Evolutionary conservation across 2,888 invertebrate species (phyloP).

Genomic region (Bombylius major): DNA sequence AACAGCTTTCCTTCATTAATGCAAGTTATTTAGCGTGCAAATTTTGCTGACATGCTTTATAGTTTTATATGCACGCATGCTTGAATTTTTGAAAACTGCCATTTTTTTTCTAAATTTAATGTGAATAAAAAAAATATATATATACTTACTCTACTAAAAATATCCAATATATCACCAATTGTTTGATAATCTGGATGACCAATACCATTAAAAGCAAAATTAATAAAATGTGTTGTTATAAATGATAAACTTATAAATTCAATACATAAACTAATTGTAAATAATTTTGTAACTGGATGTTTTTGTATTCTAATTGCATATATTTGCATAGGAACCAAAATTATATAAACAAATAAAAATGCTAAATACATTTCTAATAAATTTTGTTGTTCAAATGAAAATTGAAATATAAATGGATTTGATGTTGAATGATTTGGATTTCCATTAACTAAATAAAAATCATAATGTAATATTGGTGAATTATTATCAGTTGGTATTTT

Average conservation of each 20-base stretch:
- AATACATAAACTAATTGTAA: conserved; percentile 73
- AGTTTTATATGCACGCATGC: no score
- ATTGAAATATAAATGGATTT: conserved; percentile 85
- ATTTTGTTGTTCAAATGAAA: conserved; percentile 91
- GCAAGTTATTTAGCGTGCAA: no score
- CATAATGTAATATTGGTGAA: conserved; percentile 42
- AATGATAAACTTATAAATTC: conserved; percentile 78
- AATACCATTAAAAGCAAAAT: conserved; percentile 82
- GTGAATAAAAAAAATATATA: background rate
- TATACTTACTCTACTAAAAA: conserved; percentile 69
- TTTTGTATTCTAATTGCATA: conserved; percentile 81
- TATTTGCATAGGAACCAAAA: conserved; percentile 77
- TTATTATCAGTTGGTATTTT: conserved; percentile 6
- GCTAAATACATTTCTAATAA: conserved; percentile 80
- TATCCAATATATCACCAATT: conserved; percentile 85
- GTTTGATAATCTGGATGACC: conserved; percentile 72
- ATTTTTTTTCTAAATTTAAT: conserved; percentile 1
- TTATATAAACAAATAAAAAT: conserved; percentile 75
- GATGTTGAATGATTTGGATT: conserved; percentile 74
- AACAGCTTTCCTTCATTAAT: no score
- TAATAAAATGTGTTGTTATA: conserved; percentile 77
- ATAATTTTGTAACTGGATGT: conserved; percentile 82
- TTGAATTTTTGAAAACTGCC: background rate
- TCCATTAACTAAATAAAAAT: conserved; percentile 94
- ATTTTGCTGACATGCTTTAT: no score